Percentiles rank a stretch among this genome's conserved stretches.
Conservation (phyloP, 2,797 vertebrate species). For the Spinus olivaceus region DNA sequence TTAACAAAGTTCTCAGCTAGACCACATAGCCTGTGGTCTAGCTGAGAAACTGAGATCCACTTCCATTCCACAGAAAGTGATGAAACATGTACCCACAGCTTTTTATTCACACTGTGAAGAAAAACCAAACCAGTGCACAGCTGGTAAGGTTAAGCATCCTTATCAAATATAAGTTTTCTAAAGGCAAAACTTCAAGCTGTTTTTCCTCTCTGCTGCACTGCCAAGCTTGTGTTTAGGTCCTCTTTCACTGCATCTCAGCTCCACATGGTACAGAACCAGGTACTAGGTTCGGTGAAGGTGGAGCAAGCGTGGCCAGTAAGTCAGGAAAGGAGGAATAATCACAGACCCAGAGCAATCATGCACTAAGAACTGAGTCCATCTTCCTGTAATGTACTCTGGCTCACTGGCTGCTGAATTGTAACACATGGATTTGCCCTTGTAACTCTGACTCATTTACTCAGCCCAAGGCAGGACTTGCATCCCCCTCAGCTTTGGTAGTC, state of each 20-base stretch:
- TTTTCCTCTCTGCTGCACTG: not conserved
- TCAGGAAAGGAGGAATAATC: not conserved
- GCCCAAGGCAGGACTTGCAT: not conserved
- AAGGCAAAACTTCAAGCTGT: not conserved
- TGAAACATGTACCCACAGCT: not conserved
- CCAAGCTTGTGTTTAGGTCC: not conserved
- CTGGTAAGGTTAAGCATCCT: not conserved
- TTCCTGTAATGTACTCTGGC: not conserved
- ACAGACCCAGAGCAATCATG: not conserved
- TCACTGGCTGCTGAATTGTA: not conserved
- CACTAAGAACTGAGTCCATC: not conserved
- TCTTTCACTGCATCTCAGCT: not conserved
- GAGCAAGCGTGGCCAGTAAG: not conserved
- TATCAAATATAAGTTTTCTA: not conserved
- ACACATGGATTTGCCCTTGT: not conserved
- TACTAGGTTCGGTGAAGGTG: not conserved
- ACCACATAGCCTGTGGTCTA: not conserved
- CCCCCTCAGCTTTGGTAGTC: not conserved
- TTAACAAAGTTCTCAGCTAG: not conserved
- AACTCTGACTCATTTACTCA: not conserved
- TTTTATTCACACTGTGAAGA: not conserved
- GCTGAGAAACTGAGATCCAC: not conserved
- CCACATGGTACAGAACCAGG: fast-evolving
- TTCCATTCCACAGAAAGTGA: not conserved
- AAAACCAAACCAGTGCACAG: not conserved